Evolutionary conservation across 1,140 invertebrate species (phyloP).

Genomic region (Lysiphlebus fabarum): DNA sequence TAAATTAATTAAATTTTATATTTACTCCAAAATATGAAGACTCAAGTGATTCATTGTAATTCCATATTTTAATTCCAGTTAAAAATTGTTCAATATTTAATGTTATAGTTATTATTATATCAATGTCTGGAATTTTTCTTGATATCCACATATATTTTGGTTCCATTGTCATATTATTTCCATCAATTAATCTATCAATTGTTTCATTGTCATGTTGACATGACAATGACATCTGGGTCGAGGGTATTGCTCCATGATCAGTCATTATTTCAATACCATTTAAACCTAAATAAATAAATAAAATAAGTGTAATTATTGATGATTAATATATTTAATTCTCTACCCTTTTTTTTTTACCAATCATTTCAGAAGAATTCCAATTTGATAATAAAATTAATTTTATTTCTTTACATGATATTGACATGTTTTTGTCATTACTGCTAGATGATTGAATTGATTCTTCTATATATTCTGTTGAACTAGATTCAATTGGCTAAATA

Average conservation of each 20-base stretch:
- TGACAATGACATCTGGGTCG: constrained; percentile 31
- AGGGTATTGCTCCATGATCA: constrained; percentile 40
- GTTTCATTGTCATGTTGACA: constrained; percentile 31
- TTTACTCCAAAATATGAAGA: constrained; percentile 70
- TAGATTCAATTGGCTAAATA: neutral
- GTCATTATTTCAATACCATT: constrained; percentile 58
- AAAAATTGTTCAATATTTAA: constrained; percentile 56
- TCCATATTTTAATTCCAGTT: constrained; percentile 71
- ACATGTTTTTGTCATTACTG: constrained; percentile 45
- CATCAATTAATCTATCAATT: constrained; percentile 55
- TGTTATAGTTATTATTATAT: constrained; percentile 53
- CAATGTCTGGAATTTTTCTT: constrained; percentile 46
- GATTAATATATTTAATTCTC: neutral
- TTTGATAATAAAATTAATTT: constrained; percentile 59
- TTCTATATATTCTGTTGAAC: constrained; percentile 15
- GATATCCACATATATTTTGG: constrained; percentile 63
- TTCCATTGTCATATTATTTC: constrained; percentile 60
- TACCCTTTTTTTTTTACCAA: constrained; percentile 46
- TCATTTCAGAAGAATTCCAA: constrained; percentile 58
- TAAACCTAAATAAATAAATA: constrained; percentile 39
- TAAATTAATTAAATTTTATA: constrained; percentile 21
- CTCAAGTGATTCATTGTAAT: constrained; percentile 75
- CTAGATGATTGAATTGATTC: constrained; percentile 31
- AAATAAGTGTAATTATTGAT: constrained; percentile 3
- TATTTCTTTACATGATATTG: constrained; percentile 48